Percentiles rank a stretch among this genome's conserved stretches.
These are phyloP conservation scores for Apocrypta bakeri DNA, from an alignment of 1,140 invertebrate species.

Conservation along the genomic window DNA sequence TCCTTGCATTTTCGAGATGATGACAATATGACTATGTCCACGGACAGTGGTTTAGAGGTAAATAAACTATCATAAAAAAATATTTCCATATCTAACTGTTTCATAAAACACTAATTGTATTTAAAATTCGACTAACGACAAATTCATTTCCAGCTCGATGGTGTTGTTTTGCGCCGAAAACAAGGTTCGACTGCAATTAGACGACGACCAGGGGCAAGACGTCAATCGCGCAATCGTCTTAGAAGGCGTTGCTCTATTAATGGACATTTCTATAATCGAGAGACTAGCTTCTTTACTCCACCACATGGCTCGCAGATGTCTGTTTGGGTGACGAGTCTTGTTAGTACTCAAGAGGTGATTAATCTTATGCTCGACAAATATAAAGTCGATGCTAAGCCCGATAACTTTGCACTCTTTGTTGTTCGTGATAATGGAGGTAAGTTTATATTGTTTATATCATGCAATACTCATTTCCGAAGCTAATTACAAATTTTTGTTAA, in stretches of 20 bases:
- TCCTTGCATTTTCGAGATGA: constrained; percentile 72
- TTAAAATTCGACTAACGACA: not conserved
- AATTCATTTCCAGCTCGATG: constrained; percentile 62
- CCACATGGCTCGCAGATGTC: constrained; percentile 89
- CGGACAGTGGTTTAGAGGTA: constrained; percentile 72
- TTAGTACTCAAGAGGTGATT: constrained; percentile 88
- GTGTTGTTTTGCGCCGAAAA: constrained; percentile 69
- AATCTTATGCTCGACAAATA: constrained; percentile 91
- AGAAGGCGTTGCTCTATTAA: constrained; percentile 90
- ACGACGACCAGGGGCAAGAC: constrained; percentile 80
- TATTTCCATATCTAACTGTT: not conserved
- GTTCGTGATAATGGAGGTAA: constrained; percentile 88
- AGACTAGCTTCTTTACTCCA: constrained; percentile 91
- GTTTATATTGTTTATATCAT: constrained; percentile 31
- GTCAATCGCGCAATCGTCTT: constrained; percentile 80
- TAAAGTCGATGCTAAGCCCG: constrained; percentile 86
- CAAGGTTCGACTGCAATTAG: constrained; percentile 82
- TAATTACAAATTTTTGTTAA: not conserved
- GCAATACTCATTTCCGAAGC: no score
- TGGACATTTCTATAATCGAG: constrained; percentile 91
- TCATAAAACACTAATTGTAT: not conserved
- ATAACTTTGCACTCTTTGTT: constrained; percentile 88
- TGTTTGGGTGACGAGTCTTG: constrained; percentile 88
- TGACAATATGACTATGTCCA: constrained; percentile 73
- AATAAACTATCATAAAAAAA: constrained; percentile 1